Percentiles rank a stretch among this genome's conserved stretches.
Evolutionary conservation across 2,113 vertebrate species (phyloP).

Genomic region (Dicaeum eximium): DNA sequence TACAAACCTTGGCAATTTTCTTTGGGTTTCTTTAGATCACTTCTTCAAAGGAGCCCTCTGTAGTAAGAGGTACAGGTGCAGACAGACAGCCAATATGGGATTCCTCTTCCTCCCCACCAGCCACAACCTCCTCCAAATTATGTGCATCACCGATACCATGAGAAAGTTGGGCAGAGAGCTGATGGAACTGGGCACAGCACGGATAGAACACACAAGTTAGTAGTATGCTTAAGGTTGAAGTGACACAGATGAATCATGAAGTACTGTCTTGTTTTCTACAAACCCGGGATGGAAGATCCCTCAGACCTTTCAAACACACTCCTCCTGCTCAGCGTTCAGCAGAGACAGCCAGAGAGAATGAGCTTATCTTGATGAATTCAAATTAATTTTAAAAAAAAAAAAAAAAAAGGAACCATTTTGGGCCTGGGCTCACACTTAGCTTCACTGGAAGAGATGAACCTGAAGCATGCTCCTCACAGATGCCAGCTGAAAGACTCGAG

Average conservation of each 20-base stretch:
- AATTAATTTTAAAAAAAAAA: not conserved
- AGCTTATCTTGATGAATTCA: not conserved
- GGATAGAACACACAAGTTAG: not conserved
- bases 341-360: not conserved
- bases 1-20: conserved; percentile 11
- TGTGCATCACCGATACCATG: not conserved
- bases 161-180: not conserved
- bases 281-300: not conserved
- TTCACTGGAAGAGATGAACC: not conserved
- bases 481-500: not conserved
- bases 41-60: not conserved
- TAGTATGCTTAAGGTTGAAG: not conserved
- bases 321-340: not conserved
- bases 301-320: not conserved
- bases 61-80: not conserved
- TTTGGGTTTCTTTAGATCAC: not conserved
- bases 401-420: not conserved
- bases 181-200: not conserved
- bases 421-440: not conserved
- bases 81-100: not conserved
- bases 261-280: not conserved
- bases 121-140: not conserved
- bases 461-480: not conserved
- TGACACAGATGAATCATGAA: not conserved
- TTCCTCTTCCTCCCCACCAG: not conserved